A percentile compares a stretch with the other conserved stretches of the same genome.
Evolutionary conservation across 2,888 invertebrate species (phyloP).

Genomic region (Operophtera brumata): DNA sequence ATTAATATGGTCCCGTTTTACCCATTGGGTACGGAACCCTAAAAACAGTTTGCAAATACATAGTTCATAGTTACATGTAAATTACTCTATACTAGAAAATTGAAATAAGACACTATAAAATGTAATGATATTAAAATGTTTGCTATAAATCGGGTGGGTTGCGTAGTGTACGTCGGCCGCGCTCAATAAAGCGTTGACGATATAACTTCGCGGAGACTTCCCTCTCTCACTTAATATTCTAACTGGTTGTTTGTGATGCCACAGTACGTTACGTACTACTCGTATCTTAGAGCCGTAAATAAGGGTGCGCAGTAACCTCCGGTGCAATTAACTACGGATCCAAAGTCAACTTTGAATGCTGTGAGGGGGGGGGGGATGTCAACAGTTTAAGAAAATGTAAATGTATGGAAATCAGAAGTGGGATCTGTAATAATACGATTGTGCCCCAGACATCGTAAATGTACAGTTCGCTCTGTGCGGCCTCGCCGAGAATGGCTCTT

Average conservation of each 20-base stretch:
- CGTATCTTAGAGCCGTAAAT: conserved; percentile 18
- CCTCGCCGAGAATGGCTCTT: too few relatives aligned
- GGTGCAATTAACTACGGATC: conserved; percentile 16
- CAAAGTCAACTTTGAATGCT: neutral
- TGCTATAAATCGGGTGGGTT: conserved; percentile 8
- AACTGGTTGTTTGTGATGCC: conserved; percentile 26
- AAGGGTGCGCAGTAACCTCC: conserved; percentile 23
- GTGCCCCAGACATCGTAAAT: conserved; percentile 7
- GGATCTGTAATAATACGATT: conserved; percentile 11
- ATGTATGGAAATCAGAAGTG: conserved; percentile 26
- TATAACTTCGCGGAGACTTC: conserved; percentile 6
- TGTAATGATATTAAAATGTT: conserved; percentile 12
- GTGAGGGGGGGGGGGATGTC: conserved; percentile 14
- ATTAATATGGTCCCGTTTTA: too few relatives aligned
- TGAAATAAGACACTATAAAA: conserved; percentile 9
- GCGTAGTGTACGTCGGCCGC: conserved; percentile 5
- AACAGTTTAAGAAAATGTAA: conserved; percentile 32
- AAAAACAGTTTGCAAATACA: too few relatives aligned
- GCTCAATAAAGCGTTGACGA: conserved; percentile 21
- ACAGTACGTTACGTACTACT: neutral
- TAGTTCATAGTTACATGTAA: conserved; percentile 3
- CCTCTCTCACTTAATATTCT: conserved; percentile 16
- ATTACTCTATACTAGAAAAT: conserved; percentile 1
- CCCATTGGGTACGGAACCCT: too few relatives aligned
- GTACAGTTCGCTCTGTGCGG: neutral